Base-by-base conservation (phyloP, 1,140 invertebrate genomes). In the Chironomus striatipennis region DNA sequence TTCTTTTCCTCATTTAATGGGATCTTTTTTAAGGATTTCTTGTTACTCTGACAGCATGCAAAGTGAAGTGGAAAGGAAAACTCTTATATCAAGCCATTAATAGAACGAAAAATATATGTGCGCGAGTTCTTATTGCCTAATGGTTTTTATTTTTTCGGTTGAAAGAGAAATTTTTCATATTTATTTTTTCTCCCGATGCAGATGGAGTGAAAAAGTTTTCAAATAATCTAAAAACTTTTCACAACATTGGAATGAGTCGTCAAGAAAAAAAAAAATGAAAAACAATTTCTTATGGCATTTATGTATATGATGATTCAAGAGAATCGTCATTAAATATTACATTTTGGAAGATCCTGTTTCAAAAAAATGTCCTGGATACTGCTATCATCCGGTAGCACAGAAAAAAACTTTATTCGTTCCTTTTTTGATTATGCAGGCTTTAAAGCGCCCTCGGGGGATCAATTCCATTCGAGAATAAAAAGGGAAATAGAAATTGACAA, bases 191-290 rank as follows among this genome's bases (percentile, higher is more conserved):
- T 47, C 2, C 43, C 8, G 12, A 57, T 5, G n/a, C 12, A 57
- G 47, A 57, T 57, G 12, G 47, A 57, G 47, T 57, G 47, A n/a
- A 57, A 57, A 70, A 70, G n/a, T 70, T 70, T 70, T 70, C 65
- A 21, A 70, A 70, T 70, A 70, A 70, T 70, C 18, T n/a, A n/a
- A n/a, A 57, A 57, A 57, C 5, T 57, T 57, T 34, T 5, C 24
- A 34, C 5, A 2, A 34, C 24, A 2, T 34, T 34, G 24, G 24
- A 34, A 34, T 34, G 24, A 34, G 24, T 34, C 24, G 24, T n/a
- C n/a, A n/a, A n/a, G n/a, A n/a, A n/a, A n/a, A 47, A 47, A 47
- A 8, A 47, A 57, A 57, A n/a, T 57, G 47, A 57, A 57, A 34
- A 34, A 57, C 47, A n/a, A n/a, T 57, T 57, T 57, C 47, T 57